Evolutionary conservation across 2,113 vertebrate species (phyloP), one percentile per base, ranked within the genome.

Genomic region (Cavia porcellus): DNA sequence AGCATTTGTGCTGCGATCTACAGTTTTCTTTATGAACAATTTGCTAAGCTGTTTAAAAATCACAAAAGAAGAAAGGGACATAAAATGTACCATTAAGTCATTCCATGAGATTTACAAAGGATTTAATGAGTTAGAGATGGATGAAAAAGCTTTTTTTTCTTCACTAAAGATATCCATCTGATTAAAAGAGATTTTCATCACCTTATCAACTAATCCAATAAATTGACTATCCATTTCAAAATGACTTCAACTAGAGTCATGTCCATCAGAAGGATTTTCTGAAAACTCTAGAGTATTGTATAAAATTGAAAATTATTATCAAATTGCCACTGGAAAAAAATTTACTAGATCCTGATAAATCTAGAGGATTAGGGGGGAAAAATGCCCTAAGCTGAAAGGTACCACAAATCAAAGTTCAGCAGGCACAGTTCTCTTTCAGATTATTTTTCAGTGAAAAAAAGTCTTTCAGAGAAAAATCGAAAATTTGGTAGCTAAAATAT

Each of bases 151-250:
- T 77, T 86, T 97, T 70, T 97, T 92, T 97, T 77, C 96, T 98
- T 97, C 95, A 72, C 97, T 98, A 79, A 97, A 96, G 80, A 89
- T 93, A 98, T 96, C 87, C 92, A 96, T 84, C 95, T 97, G 92
- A 97, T 98, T 98, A 97, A 82, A 95, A 97, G 97, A 98, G 95
- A 98, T 98, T 98, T 98, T 98, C 94, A 97, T 98, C 98, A 97
- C 64, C n/a, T 98, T 98, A 92, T 96, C 92, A 94, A 75, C 66
- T 98, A 98, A 98, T 98, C 97, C 96, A 94, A 97, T 94, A 97
- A 98, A 75, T 95, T 98, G 92, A 97, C 95, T 98, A 92, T 96
- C 89, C 45, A 91, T 98, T 98, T 98, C 95, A 97, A 97, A 95
- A 94, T 97, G 84, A 98, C 97, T 98, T 86, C 87, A 93, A 42